Evolutionary conservation across 2,888 invertebrate genomes (phyloP).

Genomic region (Aphodius granarius): DNA sequence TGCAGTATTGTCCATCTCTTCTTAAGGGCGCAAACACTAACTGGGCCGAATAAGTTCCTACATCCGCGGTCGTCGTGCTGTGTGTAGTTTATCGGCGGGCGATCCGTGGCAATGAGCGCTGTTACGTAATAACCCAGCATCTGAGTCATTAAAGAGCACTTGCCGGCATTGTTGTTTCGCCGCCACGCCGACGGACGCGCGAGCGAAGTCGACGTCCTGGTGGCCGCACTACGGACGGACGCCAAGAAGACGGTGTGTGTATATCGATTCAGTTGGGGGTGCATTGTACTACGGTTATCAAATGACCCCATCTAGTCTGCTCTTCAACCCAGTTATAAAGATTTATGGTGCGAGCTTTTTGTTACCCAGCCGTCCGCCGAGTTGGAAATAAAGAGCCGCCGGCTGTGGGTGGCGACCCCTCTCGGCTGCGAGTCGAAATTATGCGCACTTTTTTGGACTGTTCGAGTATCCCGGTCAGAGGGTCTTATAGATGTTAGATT

Average conservation of each 20-base stretch:
- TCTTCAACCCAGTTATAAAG: slow-evolving; percentile 12
- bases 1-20: too few species aligned
- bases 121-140: neutral
- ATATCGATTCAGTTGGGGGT: slow-evolving; percentile 14
- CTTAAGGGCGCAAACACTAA: too few species aligned
- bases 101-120: neutral
- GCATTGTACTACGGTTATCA: slow-evolving; percentile 16
- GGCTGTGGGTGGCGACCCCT: neutral
- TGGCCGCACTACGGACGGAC: neutral
- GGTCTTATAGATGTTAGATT: too few species aligned
- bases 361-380: neutral
- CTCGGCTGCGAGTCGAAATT: neutral
- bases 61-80: neutral
- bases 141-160: neutral
- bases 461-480: too few species aligned
- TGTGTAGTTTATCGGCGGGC: neutral
- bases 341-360: neutral
- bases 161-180: neutral
- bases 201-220: neutral
- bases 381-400: neutral
- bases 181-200: neutral
- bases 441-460: too few species aligned
- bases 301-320: slow-evolving; percentile 10
- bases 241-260: slow-evolving; percentile 14
- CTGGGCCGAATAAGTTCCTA: neutral